Evolutionary conservation across 2,888 invertebrate genomes (phyloP).

Genomic region (Netelia virgata): DNA sequence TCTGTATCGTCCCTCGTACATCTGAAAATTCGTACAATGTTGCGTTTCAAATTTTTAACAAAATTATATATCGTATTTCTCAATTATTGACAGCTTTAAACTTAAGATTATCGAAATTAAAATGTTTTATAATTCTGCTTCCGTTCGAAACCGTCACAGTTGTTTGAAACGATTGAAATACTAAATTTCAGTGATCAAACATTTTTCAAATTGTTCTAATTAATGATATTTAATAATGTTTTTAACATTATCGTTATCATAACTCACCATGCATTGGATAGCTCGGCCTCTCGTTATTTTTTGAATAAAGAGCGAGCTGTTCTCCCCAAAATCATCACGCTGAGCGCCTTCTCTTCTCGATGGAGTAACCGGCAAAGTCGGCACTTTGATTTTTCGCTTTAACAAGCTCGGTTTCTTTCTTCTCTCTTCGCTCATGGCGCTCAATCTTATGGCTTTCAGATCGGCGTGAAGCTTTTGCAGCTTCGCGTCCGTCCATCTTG

Average conservation of each 20-base stretch:
- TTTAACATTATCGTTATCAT: background rate
- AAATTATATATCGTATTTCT: no score
- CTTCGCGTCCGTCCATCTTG: conserved; percentile 89
- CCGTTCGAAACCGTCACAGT: no score
- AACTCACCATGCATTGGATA: conserved; percentile 89
- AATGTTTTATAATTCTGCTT: background rate
- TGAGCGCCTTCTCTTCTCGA: conserved; percentile 85
- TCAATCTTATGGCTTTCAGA: conserved; percentile 85
- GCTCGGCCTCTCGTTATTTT: conserved; percentile 90
- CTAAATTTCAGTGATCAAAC: no score
- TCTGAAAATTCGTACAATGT: conserved; percentile 84
- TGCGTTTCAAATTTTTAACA: no score
- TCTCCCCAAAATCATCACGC: conserved; percentile 42
- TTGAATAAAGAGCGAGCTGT: conserved; percentile 85
- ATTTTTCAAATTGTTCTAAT: no score
- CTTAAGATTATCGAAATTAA: background rate
- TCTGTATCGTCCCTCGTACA: conserved; percentile 90
- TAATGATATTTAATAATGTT: no score
- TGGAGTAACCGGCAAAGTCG: conserved; percentile 68
- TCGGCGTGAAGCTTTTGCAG: conserved; percentile 87
- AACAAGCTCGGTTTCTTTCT: conserved; percentile 68
- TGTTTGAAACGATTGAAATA: no score
- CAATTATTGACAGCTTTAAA: conserved; percentile 4
- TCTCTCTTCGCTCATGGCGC: conserved; percentile 28
- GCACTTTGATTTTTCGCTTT: conserved; percentile 71